Percentiles rank a stretch among this genome's conserved stretches.
Evolutionary conservation across 2,797 vertebrate species (phyloP).

Genomic region (Myripristis murdjan): DNA sequence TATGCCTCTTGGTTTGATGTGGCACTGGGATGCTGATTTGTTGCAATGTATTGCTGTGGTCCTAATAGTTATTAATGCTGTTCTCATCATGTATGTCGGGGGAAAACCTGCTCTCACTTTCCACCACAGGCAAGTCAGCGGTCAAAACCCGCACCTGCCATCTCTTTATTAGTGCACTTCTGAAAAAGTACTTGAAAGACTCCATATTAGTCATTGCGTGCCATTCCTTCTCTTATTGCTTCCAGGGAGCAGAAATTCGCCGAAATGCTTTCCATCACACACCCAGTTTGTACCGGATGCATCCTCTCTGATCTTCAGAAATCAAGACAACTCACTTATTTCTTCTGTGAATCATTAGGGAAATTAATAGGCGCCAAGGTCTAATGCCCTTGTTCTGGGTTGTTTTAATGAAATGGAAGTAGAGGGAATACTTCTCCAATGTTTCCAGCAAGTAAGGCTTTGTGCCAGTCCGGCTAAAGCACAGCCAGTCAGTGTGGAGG

Average conservation of each 20-base stretch:
- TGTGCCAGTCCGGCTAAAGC: too few species aligned
- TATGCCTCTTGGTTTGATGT: neutral
- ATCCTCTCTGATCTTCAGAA: neutral
- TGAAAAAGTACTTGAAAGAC: too few species aligned
- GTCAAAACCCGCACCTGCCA: neutral
- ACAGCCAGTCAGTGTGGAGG: too few species aligned
- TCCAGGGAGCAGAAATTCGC: too few species aligned
- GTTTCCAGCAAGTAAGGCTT: too few species aligned
- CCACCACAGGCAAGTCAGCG: neutral
- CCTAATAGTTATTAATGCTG: neutral
- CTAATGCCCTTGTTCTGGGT: neutral
- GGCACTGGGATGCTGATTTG: neutral
- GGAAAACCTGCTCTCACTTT: neutral
- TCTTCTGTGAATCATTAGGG: constrained; percentile 22
- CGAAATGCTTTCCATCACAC: neutral
- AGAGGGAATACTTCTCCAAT: too few species aligned
- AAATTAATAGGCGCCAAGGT: constrained; percentile 12
- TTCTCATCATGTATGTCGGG: neutral
- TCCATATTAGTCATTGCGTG: too few species aligned
- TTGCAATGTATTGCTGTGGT: neutral
- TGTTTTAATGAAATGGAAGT: neutral
- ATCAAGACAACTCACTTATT: neutral
- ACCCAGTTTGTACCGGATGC: neutral
- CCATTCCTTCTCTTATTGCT: too few species aligned
- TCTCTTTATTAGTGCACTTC: too few species aligned